A percentile compares a stretch with the other conserved stretches of the same genome.
phyloP scores from a whole-genome alignment of 2,797 vertebrate genomes.

The Rhynchonycteris naso region DNA sequence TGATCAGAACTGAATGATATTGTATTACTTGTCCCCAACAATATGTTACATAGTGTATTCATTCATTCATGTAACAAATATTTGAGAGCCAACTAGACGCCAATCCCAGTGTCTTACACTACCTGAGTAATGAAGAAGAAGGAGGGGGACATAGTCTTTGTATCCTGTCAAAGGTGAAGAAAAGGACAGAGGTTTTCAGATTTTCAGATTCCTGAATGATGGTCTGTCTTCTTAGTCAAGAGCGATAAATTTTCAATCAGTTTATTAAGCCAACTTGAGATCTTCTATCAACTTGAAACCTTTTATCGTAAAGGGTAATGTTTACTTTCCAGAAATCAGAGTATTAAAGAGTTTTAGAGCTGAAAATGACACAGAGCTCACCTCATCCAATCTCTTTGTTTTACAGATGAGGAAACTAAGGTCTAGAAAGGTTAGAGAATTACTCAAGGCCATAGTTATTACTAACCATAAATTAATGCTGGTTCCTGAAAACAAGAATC shows the following conservation, averaged over 20 bases:
- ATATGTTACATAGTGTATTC: background rate
- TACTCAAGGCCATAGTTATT: conserved; percentile 18
- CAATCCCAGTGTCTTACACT: background rate
- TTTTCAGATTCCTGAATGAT: conserved; percentile 36
- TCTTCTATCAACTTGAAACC: conserved; percentile 28
- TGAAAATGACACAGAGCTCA: conserved; percentile 41
- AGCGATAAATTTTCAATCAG: background rate
- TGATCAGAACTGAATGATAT: background rate
- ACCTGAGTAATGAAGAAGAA: background rate
- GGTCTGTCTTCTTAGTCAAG: conserved; percentile 33
- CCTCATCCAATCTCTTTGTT: conserved; percentile 48
- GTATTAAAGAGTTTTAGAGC: conserved; percentile 29
- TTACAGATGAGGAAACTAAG: conserved; percentile 21
- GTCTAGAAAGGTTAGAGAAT: background rate
- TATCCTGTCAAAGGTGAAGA: background rate
- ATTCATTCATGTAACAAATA: conserved; percentile 27
- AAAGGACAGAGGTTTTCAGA: background rate
- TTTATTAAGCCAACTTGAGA: conserved; percentile 26
- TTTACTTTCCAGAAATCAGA: conserved; percentile 61
- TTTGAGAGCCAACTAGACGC: background rate
- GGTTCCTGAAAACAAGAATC: conserved; percentile 64
- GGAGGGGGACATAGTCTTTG: background rate
- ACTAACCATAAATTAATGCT: conserved; percentile 42
- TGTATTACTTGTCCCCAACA: background rate
- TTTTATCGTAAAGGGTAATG: conserved; percentile 31